Evolutionary conservation across 2,888 invertebrate genomes (phyloP).

Genomic region (Microctonus aethiopoides): DNA sequence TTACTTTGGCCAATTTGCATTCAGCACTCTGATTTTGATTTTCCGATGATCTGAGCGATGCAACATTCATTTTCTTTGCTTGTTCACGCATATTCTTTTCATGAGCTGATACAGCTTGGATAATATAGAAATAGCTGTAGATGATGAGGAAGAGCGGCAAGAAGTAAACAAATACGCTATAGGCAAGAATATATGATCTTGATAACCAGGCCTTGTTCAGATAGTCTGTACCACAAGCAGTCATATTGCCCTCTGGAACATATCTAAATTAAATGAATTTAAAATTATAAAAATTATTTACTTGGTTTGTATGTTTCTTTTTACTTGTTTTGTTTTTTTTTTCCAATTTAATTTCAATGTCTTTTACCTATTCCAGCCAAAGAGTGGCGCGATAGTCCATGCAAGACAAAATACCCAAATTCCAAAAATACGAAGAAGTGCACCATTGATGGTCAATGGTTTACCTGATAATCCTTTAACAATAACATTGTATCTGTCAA

Average conservation of each 20-base stretch:
- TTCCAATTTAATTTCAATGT: no score
- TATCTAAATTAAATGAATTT: slow-evolving; percentile 71
- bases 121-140: slow-evolving; percentile 88
- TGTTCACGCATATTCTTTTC: slow-evolving; percentile 89
- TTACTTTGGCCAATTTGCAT: slow-evolving; percentile 85
- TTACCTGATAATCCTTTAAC: slow-evolving; percentile 82
- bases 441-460: slow-evolving; percentile 84
- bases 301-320: no score
- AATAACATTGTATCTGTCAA: slow-evolving; percentile 94
- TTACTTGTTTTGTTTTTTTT: background rate
- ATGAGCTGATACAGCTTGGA: slow-evolving; percentile 81
- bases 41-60: slow-evolving; percentile 84
- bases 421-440: slow-evolving; percentile 79
- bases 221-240: slow-evolving; percentile 92
- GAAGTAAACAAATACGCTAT: slow-evolving; percentile 84
- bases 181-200: slow-evolving; percentile 82
- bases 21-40: slow-evolving; percentile 84
- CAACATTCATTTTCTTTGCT: slow-evolving; percentile 94
- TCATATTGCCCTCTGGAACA: slow-evolving; percentile 94
- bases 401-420: slow-evolving; percentile 82
- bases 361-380: slow-evolving; percentile 84
- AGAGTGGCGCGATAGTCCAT: slow-evolving; percentile 87
- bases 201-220: slow-evolving; percentile 80
- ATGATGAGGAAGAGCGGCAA: slow-evolving; percentile 82
- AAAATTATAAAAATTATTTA: background rate